These are phyloP conservation scores for Oryzias celebensis DNA, from an alignment of 2,113 vertebrate genomes.

Conservation along the genomic window DNA sequence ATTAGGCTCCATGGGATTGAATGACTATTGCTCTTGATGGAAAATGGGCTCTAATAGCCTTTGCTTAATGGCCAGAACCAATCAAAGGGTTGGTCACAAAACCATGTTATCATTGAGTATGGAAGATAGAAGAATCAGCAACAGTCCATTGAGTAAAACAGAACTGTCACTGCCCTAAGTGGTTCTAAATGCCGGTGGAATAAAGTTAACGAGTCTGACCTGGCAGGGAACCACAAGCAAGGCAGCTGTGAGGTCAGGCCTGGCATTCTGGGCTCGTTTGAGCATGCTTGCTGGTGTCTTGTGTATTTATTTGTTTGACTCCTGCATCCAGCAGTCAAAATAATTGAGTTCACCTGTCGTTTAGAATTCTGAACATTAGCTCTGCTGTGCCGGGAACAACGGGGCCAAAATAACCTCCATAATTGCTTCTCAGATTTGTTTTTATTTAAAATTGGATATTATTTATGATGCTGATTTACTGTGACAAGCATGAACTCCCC, in stretches of 20 bases:
- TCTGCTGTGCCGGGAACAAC: conserved; percentile 21
- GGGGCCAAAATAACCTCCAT: conserved; percentile 41
- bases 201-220: conserved; percentile 51
- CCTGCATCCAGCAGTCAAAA: conserved; percentile 23
- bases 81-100: conserved; percentile 20
- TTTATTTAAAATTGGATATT: conserved; percentile 43
- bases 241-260: conserved; percentile 22
- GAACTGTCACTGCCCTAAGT: conserved; percentile 34
- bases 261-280: conserved; percentile 15
- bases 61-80: conserved; percentile 47
- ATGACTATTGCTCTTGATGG: conserved; percentile 41
- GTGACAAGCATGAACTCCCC: conserved; percentile 35
- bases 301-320: conserved; percentile 43
- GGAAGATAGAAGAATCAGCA: conserved; percentile 5
- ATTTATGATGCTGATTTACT: conserved; percentile 56
- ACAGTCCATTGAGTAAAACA: conserved; percentile 11
- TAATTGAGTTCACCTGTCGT: conserved; percentile 56
- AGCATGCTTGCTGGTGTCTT: conserved; percentile 7
- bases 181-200: conserved; percentile 46
- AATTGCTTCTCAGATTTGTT: conserved; percentile 42
- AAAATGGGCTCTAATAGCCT: conserved; percentile 53
- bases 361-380: conserved; percentile 34
- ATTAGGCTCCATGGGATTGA: conserved; percentile 38
- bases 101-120: conserved; percentile 10
- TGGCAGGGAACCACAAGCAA: conserved; percentile 35